phyloP scores from a whole-genome alignment of 2,888 invertebrate species.

The Lepidocyrtoides sp. region DNA sequence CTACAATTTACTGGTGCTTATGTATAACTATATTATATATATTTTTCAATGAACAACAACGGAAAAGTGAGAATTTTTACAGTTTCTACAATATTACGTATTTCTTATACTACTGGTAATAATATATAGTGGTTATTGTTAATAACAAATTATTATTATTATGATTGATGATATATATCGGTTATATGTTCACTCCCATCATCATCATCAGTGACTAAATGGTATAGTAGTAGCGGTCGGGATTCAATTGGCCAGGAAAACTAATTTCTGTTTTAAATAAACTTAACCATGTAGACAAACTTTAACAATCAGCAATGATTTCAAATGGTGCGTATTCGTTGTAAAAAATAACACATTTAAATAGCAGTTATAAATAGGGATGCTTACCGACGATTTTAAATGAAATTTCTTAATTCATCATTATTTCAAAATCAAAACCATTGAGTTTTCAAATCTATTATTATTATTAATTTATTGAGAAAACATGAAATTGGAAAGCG shows the following conservation, averaged over 20 bases:
- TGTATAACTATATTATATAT: constrained; percentile 34
- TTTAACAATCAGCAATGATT: constrained; percentile 16
- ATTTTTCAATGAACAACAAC: constrained; percentile 51
- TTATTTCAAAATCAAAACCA: not conserved
- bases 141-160: constrained; percentile 8
- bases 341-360: constrained; percentile 15
- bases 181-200: not conserved
- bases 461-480: no score
- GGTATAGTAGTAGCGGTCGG: not conserved
- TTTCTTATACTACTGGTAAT: constrained; percentile 12
- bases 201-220: not conserved
- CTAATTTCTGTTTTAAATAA: not conserved
- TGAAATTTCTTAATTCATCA: no score
- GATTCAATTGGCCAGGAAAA: not conserved
- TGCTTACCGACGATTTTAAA: no score
- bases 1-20: constrained; percentile 71
- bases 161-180: constrained; percentile 13
- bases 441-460: not conserved
- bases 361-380: not conserved
- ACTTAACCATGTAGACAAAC: not conserved
- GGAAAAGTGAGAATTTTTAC: constrained; percentile 73
- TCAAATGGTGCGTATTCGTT: constrained; percentile 55
- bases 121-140: constrained; percentile 2
- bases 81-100: constrained; percentile 49
- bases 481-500: constrained; percentile 18